Evolutionary conservation across 2,113 vertebrate species (phyloP).

Genomic region (Thunnus thynnus): DNA sequence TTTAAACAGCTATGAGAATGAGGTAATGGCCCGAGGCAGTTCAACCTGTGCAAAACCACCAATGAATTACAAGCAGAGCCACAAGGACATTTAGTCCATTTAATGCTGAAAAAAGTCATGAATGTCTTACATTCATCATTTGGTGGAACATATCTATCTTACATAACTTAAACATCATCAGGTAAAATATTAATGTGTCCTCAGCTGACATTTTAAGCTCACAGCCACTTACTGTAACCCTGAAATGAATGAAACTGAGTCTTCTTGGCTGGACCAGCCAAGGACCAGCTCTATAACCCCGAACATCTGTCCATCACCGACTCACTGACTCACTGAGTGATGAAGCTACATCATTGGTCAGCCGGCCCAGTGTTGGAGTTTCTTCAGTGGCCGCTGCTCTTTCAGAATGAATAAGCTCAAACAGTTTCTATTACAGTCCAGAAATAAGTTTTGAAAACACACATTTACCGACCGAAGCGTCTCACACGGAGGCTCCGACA

Average conservation of each 20-base stretch:
- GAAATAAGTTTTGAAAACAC: no score
- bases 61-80: conserved; percentile 48
- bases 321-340: no score
- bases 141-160: not conserved
- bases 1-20: conserved; percentile 57
- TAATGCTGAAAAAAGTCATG: not conserved
- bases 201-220: not conserved
- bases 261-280: not conserved
- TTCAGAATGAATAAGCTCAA: no score
- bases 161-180: conserved; percentile 1
- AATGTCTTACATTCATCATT: conserved; percentile 12
- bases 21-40: conserved; percentile 53
- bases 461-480: no score
- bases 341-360: no score
- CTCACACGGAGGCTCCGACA: no score
- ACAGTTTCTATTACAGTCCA: no score
- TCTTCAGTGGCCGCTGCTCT: no score
- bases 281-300: no score
- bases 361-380: no score
- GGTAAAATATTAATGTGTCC: not conserved
- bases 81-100: conserved; percentile 42
- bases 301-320: no score
- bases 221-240: not conserved
- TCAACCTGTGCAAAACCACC: conserved; percentile 44
- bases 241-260: not conserved